Evolutionary conservation across 2,797 vertebrate species (phyloP).

Genomic region (Amphiprion clarkii): DNA sequence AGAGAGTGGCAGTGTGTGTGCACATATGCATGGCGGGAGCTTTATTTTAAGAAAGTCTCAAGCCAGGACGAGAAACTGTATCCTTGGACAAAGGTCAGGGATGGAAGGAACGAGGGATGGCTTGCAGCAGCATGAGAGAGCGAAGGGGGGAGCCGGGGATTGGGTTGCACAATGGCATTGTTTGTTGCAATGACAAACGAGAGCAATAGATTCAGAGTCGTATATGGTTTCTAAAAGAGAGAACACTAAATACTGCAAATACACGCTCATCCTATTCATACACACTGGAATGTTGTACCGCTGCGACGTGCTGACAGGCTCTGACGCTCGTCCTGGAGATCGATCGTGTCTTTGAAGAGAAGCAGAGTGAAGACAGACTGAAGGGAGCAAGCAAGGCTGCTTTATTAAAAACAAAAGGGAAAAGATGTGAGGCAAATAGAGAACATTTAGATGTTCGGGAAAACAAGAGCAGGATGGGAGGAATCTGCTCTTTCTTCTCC

Average conservation of each 20-base stretch:
- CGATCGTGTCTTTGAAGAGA: conserved; percentile 70
- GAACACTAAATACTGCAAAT: conserved; percentile 75
- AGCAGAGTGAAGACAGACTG: conserved; percentile 61
- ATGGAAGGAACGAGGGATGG: conserved; percentile 77
- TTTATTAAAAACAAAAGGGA: conserved; percentile 7
- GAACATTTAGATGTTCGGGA: conserved; percentile 28
- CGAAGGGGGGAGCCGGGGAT: conserved; percentile 47
- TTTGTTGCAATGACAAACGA: conserved; percentile 76
- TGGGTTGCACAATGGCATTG: conserved; percentile 83
- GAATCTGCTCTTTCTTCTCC: conserved; percentile 20
- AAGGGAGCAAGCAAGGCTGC: conserved; percentile 1
- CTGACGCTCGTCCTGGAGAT: conserved; percentile 54
- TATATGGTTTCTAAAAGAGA: conserved; percentile 77
- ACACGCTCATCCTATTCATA: conserved; percentile 74
- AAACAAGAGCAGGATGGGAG: conserved; percentile 20
- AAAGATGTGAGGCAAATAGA: conserved; percentile 31
- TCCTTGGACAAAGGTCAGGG: conserved; percentile 81
- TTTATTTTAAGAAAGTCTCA: conserved; percentile 83
- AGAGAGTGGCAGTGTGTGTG: conserved; percentile 17
- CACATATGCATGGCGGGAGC: conserved; percentile 50
- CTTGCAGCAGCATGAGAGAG: conserved; percentile 62
- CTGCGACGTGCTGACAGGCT: conserved; percentile 63
- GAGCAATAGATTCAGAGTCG: conserved; percentile 68
- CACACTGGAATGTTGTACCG: conserved; percentile 68
- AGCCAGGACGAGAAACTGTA: conserved; percentile 77